A percentile compares a stretch with the other conserved stretches of the same genome.
These are phyloP conservation scores for Drosophila mayaguana DNA, from an alignment of 2,888 invertebrate species.

Conservation along the genomic window DNA sequence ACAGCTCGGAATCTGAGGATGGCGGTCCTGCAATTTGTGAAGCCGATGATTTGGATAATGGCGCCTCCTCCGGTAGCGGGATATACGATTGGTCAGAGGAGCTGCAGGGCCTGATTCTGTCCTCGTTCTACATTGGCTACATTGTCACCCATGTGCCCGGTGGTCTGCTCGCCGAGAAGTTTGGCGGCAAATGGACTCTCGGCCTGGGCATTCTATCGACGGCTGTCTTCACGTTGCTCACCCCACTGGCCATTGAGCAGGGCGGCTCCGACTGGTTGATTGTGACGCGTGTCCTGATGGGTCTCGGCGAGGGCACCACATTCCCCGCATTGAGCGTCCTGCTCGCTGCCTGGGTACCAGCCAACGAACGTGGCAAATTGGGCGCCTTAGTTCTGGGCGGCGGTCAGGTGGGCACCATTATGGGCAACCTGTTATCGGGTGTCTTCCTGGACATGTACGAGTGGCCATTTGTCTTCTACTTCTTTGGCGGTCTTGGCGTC, in stretches of 20 bases:
- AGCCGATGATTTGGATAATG: constrained; percentile 66
- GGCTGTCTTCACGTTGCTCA: constrained; percentile 92
- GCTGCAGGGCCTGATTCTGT: constrained; percentile 91
- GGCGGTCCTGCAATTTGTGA: constrained; percentile 66
- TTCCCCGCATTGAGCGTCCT: constrained; percentile 93
- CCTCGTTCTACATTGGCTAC: constrained; percentile 95
- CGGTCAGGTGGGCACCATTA: constrained; percentile 88
- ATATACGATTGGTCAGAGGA: constrained; percentile 88
- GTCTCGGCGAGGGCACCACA: constrained; percentile 94
- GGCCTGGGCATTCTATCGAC: constrained; percentile 93
- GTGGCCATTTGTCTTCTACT: constrained; percentile 92
- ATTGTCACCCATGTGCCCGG: constrained; percentile 93
- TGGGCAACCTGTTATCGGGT: constrained; percentile 89
- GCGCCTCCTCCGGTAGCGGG: constrained; percentile 53
- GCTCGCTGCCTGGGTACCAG: constrained; percentile 92
- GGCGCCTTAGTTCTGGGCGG: constrained; percentile 93
- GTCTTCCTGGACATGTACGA: constrained; percentile 88
- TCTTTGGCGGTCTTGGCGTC: constrained; percentile 91
- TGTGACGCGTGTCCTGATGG: constrained; percentile 90
- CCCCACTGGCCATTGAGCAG: constrained; percentile 89
- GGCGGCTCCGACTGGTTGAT: constrained; percentile 90
- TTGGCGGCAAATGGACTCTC: constrained; percentile 94
- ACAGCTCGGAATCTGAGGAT: constrained; percentile 55
- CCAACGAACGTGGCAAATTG: constrained; percentile 91
- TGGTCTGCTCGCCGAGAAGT: constrained; percentile 91